Base-by-base conservation (phyloP, 2,113 vertebrate species). In the Nesoenas mayeri region DNA sequence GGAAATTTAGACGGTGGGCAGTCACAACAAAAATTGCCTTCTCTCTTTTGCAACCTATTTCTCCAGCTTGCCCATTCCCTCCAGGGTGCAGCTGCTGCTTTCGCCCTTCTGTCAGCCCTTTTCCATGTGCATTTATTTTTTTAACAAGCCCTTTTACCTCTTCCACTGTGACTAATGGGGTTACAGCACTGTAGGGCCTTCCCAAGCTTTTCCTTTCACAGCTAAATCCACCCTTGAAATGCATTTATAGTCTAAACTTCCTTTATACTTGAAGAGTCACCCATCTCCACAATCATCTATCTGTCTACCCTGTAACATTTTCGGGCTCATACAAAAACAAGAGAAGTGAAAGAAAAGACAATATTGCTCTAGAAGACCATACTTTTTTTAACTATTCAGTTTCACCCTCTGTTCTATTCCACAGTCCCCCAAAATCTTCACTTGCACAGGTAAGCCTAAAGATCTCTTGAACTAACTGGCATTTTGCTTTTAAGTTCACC, bases 91-190 rank as follows among this genome's bases (percentile, higher is more conserved):
- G 96, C 96, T 88, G 53, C 85, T 97, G 94, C 89, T 91, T 93
- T 91, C 91, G 94, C 47, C 81, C 70, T 89, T 84, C 83, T 88
- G 85, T 95, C 96, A 95, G 19, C 56, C 79, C 53, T 81, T 95
- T 95, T 95, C 93, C 94, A 97, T n/a, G 78, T 91, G 88, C 85
- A 92, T 96, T 97, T 97, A 96, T 96, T 97, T 96, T 95, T 96
- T 95, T 97, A 97, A 97, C 95, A 95, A 92, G 95, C 86, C 83
- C 73, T 94, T 97, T 97, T 96, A 96, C 97, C 96, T 98, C 95
- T 94, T 97, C 95, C 48, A 89, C 96, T 95, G 85, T 93, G 92
- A 97, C 93, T 97, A 98, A 98, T 89, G 89, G 97, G 95, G 96
- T 97, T 97, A 98, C 85, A 97, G 96, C 94, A 97, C 94, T 94